Base-by-base conservation (phyloP, 1,140 invertebrate genomes). In the Sarcophaga bullata region DNA sequence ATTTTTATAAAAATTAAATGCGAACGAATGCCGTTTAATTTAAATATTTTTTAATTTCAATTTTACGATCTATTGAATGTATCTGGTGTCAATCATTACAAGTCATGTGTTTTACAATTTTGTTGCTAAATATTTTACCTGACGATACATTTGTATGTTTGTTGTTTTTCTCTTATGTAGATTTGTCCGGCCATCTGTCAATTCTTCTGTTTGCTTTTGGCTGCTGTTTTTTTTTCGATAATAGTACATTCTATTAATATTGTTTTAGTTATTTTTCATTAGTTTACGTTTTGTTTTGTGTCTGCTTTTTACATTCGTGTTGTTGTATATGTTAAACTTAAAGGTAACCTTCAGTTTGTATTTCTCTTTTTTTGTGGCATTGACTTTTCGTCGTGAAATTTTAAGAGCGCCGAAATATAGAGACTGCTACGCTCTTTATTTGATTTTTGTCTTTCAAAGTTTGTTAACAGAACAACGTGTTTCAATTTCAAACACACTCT, bases 291-390 rank as follows among this genome's bases (percentile, higher is more conserved):
- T 78, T 78, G 46, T 17, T 73, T 73, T 73, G 11, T 73, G 73
- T 46, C 47, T 46, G 13, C 25, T n/a, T 76, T 47, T 76, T 15
- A 37, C 47, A 37, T 73, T 73, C 13, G 9, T 76, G 11, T 76
- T 48, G 48, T 78, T 78, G 49, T 78, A 9, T 68, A 19, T 68
- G 17, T 68, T 68, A 68, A 68, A 25, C 62, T 68, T 68, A 68
- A 68, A 68, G 75, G 75, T 78, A 78, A 78, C 75, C 75, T 78
- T 78, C 75, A 78, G 75, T 78, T 52, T 78, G 17, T 78, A 9
- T 78, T 78, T 78, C 75, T 50, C 19, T 78, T 13, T 49, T 50
- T 78, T n/a, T 15, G 73, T 78, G 75, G 75, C 75, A 78, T 78
- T 78, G 48, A 17, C 75, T 19, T 78, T 9, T 50, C 25, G 75